Base-by-base conservation (phyloP, 2,797 vertebrate genomes). In the Cercopithecus hamlyni region DNA sequence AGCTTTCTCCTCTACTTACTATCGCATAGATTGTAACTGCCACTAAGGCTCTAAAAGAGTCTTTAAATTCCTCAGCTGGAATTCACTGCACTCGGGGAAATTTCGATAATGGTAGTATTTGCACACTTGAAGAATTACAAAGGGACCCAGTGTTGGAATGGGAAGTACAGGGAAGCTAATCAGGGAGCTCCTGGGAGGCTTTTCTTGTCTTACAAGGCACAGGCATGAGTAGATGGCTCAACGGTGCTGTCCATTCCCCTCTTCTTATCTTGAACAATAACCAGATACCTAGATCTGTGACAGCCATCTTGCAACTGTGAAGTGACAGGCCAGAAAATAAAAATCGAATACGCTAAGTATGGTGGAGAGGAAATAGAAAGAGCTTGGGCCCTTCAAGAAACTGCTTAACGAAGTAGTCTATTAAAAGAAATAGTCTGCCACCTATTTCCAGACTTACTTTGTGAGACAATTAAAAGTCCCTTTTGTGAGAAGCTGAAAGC, bases 261-360 rank as follows among this genome's bases (percentile, higher is more conserved):
- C 48, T 81, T 90, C 88, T 87, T 13, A 79, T 82, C 55, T 90
- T 64, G 30, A 88, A 94, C 41, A 96, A 96, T 90, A 91, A 81
- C 64, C 55, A 94, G 75, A 90, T 70, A 43, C 24, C 43, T 80
- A 79, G 8, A 75, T 93, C 36, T 33, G 7, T 84, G 80, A 93
- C 27, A 48, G 57, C 72, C 82, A 39, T 89, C 75, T 93, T 90
- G 80, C 52, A 91, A 86, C 76, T 93, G 75, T 75, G 83, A 91
- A 50, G 45, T 91, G 33, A 94, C 79, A 76, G 2, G 26, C n/a
- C 43, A 94, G 50, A 89, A 93, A 95, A 91, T 48, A 61, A 86
- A 96, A 97, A 76, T 87, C 83, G 67, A 88, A 77, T 84, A 88
- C 43, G 39, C 77, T 72, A 76, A 94, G 88, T 45, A 45, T 72